Evolutionary conservation across 2,888 invertebrate species (phyloP).

Genomic region (Acheta domesticus): DNA sequence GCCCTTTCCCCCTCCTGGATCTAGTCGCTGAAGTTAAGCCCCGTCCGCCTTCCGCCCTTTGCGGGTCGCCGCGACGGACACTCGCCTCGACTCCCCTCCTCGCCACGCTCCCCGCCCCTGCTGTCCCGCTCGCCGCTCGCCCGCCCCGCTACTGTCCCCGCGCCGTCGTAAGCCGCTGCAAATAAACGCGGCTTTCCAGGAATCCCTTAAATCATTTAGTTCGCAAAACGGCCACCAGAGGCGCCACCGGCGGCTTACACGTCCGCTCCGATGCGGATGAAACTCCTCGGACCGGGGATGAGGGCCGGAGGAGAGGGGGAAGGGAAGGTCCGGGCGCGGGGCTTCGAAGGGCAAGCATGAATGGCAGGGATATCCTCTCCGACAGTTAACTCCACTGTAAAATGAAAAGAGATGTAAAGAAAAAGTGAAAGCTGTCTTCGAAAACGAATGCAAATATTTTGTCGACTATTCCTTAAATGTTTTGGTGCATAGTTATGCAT

Average conservation of each 20-base stretch:
- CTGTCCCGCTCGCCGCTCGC: background rate
- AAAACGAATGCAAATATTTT: too few species aligned
- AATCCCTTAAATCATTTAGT: slow-evolving; percentile 18
- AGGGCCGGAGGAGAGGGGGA: background rate
- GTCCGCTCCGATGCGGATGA: background rate
- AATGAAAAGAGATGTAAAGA: too few species aligned
- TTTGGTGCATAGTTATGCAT: too few species aligned
- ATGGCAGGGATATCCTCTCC: background rate
- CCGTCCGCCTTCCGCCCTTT: background rate
- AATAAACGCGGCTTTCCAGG: slow-evolving; percentile 6
- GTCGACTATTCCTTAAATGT: too few species aligned
- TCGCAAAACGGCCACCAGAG: background rate
- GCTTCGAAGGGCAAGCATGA: background rate
- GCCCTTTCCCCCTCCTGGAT: background rate
- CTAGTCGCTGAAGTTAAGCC: background rate
- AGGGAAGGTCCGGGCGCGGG: background rate
- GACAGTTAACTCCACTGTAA: background rate
- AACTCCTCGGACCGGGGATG: too few species aligned
- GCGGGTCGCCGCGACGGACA: background rate
- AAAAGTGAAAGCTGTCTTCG: too few species aligned
- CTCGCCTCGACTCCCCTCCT: background rate
- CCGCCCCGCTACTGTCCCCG: background rate
- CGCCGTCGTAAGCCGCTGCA: background rate
- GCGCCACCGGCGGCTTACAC: background rate
- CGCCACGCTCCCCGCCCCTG: background rate